A percentile compares a stretch with the other conserved stretches of the same genome.
Evolutionary conservation across 1,140 invertebrate genomes (phyloP).

Genomic region (Rhopalosiphum padi): DNA sequence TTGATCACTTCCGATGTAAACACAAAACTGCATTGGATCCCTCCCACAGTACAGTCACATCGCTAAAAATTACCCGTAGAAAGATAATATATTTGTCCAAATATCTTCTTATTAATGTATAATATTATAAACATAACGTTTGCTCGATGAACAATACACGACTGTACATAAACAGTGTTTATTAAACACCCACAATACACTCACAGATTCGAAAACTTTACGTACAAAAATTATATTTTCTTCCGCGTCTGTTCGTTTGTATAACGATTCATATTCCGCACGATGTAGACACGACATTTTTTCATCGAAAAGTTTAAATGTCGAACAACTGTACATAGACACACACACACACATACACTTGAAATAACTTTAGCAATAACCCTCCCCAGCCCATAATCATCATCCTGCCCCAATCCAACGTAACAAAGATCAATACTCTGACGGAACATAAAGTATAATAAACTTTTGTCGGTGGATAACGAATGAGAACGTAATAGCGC

Average conservation of each 20-base stretch:
- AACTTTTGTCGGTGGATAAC: conserved; percentile 53
- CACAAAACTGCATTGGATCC: background rate
- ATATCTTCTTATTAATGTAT: background rate
- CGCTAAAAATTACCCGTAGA: background rate
- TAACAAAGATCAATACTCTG: conserved; percentile 45
- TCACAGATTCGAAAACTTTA: background rate
- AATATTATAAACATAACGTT: background rate
- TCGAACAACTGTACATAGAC: conserved; percentile 8
- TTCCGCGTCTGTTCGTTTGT: background rate
- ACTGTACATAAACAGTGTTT: background rate
- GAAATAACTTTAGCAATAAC: conserved; percentile 43
- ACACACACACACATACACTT: background rate
- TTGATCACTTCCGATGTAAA: background rate
- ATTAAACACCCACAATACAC: background rate
- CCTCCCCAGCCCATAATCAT: background rate
- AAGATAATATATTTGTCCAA: background rate
- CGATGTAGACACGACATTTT: conserved; percentile 34
- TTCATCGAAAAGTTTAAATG: conserved; percentile 51
- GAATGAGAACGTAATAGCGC: conserved; percentile 20
- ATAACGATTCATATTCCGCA: background rate
- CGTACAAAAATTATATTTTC: background rate
- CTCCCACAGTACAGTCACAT: background rate
- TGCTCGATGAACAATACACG: accelerated
- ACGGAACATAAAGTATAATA: conserved; percentile 52
- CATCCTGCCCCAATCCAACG: background rate